Conservation (phyloP, 2,113 vertebrate genomes). For the Petroica traversi region DNA sequence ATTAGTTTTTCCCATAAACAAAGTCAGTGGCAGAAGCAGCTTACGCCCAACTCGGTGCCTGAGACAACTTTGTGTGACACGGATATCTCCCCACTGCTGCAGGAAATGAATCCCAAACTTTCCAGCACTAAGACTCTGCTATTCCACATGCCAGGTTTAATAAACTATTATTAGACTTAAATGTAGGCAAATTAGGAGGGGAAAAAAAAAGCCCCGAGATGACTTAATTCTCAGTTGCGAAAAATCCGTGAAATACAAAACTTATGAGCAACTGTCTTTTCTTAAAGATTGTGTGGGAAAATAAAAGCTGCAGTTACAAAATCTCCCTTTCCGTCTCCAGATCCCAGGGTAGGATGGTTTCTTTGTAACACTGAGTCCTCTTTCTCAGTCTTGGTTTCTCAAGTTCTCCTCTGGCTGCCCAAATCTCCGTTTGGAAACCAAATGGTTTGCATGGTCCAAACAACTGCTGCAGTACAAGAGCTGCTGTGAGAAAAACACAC, state of each 20-base stretch:
- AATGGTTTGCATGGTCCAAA: neutral
- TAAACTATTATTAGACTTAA: conserved; percentile 3
- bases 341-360: neutral
- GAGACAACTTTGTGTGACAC: neutral
- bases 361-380: neutral
- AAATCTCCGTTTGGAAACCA: neutral
- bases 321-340: neutral
- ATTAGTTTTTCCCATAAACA: conserved; percentile 48
- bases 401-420: neutral
- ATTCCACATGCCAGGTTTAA: conserved; percentile 1
- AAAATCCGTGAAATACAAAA: neutral
- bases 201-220: neutral
- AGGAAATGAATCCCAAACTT: neutral
- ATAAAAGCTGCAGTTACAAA: neutral
- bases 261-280: neutral
- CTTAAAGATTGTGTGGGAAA: neutral
- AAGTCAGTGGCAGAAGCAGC: conserved; percentile 29
- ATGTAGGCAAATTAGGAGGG: neutral
- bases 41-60: neutral
- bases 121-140: neutral
- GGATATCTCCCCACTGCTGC: neutral
- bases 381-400: neutral
- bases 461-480: neutral
- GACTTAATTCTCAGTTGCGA: neutral
- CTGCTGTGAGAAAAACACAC: neutral